Percentiles rank a stretch among this genome's conserved stretches.
Evolutionary conservation across 2,113 vertebrate genomes (phyloP).

Genomic region (Trogon surrucura): DNA sequence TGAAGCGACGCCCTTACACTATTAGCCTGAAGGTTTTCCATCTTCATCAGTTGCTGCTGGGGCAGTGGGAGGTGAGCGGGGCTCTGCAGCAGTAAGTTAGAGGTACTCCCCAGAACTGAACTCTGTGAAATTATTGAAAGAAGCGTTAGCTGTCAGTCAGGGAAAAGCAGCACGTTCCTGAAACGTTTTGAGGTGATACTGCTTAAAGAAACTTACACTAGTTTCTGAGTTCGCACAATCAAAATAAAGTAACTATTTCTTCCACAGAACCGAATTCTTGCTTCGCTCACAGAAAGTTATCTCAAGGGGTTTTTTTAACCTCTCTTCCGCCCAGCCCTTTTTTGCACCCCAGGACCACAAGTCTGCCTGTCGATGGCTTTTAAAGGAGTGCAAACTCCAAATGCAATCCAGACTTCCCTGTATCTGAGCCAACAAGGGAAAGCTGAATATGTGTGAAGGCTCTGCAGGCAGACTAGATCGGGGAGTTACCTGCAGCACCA

Average conservation of each 20-base stretch:
- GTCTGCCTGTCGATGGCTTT: neutral
- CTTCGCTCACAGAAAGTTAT: neutral
- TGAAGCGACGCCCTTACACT: constrained; percentile 78
- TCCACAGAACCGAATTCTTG: neutral
- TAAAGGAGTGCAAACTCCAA: neutral
- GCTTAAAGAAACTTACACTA: neutral
- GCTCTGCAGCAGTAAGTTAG: constrained; percentile 87
- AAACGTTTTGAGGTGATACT: neutral
- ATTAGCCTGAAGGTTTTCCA: constrained; percentile 88
- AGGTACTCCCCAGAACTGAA: constrained; percentile 82
- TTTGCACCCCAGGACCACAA: neutral
- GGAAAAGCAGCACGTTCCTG: neutral
- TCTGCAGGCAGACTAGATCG: neutral
- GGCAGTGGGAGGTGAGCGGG: constrained; percentile 87
- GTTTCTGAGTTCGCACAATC: neutral
- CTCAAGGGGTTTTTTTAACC: neutral
- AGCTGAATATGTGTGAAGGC: neutral
- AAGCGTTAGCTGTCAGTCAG: neutral
- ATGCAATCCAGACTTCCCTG: neutral
- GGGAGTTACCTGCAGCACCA: neutral
- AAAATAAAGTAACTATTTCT: neutral
- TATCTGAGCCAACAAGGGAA: neutral
- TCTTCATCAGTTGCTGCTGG: constrained; percentile 89
- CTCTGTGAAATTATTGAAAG: constrained; percentile 73
- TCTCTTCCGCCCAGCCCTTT: neutral